Base-by-base conservation (phyloP, 2,888 invertebrate species). In the Pollenia griseotomentosa region DNA sequence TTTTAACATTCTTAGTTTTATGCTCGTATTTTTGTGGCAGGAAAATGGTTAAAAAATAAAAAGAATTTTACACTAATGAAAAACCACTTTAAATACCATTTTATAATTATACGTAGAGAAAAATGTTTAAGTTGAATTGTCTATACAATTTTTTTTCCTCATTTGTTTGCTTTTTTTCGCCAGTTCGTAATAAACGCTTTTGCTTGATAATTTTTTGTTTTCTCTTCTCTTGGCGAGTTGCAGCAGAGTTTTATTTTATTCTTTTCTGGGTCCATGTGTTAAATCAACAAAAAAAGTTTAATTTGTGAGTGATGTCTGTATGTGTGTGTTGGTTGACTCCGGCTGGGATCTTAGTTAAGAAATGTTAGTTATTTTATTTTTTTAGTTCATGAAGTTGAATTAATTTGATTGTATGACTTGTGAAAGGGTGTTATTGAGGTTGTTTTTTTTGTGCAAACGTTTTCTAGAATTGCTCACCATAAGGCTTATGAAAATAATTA, bases 81-180 rank as follows among this genome's bases (percentile, higher is more conserved):
- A 87, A 78, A 81, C 84, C 87, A 87, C 87, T 87, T 87, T 87
- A 87, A 87, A 87, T 84, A 84, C 65, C 81, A 87, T 87, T 87
- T 87, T 87, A 84, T 87, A 87, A 87, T 87, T 84, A 84, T 82
- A 81, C 23, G 51, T 46, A 82, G 46, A 79, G 44, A 79, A 86
- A 63, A 86, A 81, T 80, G 80, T 83, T 83, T 80, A 86, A 83
- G 83, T 81, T 86, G 73, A 86, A 73, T 68, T 83, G 71, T 80
- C 70, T 63, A 73, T 71, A 73, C 19, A 65, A 46, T 19, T 19
- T 68, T 71, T 75, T 66, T 74, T 85, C n/a, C 57, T 65, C 16
- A 59, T 57, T 83, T 78, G 40, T 57, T 68, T 83, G 77, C 77
- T 57, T 83, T 33, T 23, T 33, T 57, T 78, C 71, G 55, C 40